Conservation (phyloP, 2,888 invertebrate genomes). For the Bombylius major region DNA sequence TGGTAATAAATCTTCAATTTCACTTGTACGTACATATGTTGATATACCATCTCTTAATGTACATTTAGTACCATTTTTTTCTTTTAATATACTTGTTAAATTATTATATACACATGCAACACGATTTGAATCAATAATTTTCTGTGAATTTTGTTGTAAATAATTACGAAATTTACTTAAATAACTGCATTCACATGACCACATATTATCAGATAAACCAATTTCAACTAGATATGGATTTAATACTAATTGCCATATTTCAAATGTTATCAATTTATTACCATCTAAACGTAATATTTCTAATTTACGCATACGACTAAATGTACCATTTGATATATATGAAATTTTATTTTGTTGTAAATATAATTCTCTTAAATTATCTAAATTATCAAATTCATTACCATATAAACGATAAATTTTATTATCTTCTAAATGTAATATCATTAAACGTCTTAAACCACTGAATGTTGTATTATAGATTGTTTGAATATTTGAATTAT, state of each 20-base stretch:
- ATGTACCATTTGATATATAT: conserved; percentile 75
- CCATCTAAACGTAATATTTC: conserved; percentile 75
- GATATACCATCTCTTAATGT: conserved; percentile 58
- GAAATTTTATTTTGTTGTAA: conserved; percentile 74
- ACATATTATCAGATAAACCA: conserved; percentile 69
- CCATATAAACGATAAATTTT: conserved; percentile 66
- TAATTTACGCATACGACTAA: conserved; percentile 64
- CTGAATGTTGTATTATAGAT: conserved; percentile 85
- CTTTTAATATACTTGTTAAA: conserved; percentile 56
- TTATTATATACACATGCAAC: conserved; percentile 67
- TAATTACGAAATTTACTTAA: conserved; percentile 66
- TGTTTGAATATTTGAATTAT: conserved; percentile 73
- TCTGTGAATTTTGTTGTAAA: conserved; percentile 63
- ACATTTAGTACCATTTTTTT: conserved; percentile 68
- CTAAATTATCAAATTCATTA: conserved; percentile 69
- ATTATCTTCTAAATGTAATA: conserved; percentile 81
- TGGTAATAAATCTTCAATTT: conserved; percentile 69
- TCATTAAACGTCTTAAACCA: conserved; percentile 63
- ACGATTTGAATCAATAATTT: conserved; percentile 64
- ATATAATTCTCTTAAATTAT: conserved; percentile 73
- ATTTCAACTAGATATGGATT: conserved; percentile 83
- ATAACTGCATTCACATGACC: conserved; percentile 85
- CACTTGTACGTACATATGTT: conserved; percentile 49
- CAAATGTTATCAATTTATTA: conserved; percentile 68
- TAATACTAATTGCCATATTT: conserved; percentile 71